Percentiles rank a stretch among this genome's conserved stretches.
phyloP scores from a whole-genome alignment of 1,140 invertebrate species.

The Rhagoletis zephyria region DNA sequence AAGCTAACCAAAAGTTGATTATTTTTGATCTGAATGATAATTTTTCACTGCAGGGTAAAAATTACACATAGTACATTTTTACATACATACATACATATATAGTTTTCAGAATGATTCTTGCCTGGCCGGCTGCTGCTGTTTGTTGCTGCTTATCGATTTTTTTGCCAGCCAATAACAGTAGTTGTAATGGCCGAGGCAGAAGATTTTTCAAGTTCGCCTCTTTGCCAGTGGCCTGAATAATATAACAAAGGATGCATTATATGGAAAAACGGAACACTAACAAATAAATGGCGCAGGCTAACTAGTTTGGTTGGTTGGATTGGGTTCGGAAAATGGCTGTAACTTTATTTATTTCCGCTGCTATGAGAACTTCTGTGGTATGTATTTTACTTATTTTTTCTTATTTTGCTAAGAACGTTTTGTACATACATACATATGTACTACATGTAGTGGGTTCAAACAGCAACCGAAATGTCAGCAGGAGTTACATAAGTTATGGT shows the following conservation, averaged over 20 bases:
- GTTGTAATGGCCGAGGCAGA: conserved; percentile 25
- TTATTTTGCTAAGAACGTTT: not conserved
- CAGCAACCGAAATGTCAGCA: not conserved
- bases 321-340: conserved; percentile 23
- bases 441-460: not conserved
- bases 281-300: not conserved
- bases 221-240: conserved; percentile 47
- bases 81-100: conserved; percentile 8
- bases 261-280: conserved; percentile 23
- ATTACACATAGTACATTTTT: not conserved
- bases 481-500: not conserved
- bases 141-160: conserved; percentile 43
- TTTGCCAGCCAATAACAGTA: not conserved
- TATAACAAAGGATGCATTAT: conserved; percentile 34
- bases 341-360: conserved; percentile 22
- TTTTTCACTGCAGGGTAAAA: no score
- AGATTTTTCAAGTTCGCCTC: conserved; percentile 48
- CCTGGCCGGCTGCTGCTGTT: not conserved
- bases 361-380: not conserved
- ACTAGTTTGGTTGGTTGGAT: not conserved
- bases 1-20: no score
- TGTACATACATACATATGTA: not conserved
- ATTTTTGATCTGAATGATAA: no score
- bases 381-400: not conserved
- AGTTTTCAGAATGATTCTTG: not conserved